Percentiles rank a stretch among this genome's conserved stretches.
phyloP scores from a whole-genome alignment of 2,888 invertebrate species.

The Bugula neritina region DNA sequence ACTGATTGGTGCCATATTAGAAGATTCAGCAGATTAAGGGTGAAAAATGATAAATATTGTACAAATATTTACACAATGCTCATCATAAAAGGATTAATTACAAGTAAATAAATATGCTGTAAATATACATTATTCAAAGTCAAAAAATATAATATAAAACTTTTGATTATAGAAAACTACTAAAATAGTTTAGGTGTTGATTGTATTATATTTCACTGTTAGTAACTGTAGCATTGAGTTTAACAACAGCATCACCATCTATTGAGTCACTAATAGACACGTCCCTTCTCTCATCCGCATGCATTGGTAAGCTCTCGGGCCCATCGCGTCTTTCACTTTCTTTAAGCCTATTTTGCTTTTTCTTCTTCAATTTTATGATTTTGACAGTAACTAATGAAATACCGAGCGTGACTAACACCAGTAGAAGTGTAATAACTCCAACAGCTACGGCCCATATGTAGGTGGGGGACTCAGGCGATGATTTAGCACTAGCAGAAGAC shows the following conservation, averaged over 20 bases:
- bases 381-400: slow-evolving; percentile 7
- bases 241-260: background rate
- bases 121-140: too few species aligned
- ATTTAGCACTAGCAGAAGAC: background rate
- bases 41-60: too few species aligned
- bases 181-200: too few species aligned
- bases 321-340: background rate
- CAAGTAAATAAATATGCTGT: too few species aligned
- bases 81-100: too few species aligned
- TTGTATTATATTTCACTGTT: slow-evolving; percentile 15
- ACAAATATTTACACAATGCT: too few species aligned
- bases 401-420: background rate
- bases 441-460: slow-evolving; percentile 7
- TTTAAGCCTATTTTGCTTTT: background rate
- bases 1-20: too few species aligned
- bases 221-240: background rate
- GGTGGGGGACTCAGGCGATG: background rate
- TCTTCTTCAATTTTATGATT: background rate
- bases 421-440: background rate
- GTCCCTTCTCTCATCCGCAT: too few species aligned
- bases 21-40: too few species aligned
- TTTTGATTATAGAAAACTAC: too few species aligned
- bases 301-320: background rate
- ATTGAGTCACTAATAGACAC: too few species aligned
- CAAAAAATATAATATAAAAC: too few species aligned